Evolutionary conservation across 2,888 invertebrate genomes (phyloP).

Genomic region (Pantelozetes paolii): DNA sequence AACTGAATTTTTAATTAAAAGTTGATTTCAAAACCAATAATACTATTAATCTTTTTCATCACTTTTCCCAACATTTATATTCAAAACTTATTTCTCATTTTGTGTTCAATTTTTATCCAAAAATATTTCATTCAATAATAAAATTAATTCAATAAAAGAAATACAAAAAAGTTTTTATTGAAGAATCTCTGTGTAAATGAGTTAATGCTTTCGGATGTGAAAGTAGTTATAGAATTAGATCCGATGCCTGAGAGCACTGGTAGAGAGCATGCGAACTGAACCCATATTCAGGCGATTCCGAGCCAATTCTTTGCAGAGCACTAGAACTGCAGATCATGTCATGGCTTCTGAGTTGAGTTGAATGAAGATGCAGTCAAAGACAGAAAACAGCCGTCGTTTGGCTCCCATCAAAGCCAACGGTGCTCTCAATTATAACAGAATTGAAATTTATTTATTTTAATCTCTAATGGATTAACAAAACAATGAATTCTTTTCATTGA

Average conservation of each 20-base stretch:
- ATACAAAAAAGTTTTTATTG: not conserved
- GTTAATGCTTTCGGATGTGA: not conserved
- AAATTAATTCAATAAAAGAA: not conserved
- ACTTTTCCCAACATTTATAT: not conserved
- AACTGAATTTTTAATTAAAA: not conserved
- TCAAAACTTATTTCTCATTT: not conserved
- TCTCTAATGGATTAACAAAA: constrained; percentile 1
- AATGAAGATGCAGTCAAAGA: constrained; percentile 16
- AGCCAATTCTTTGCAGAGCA: constrained; percentile 5
- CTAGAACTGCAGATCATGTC: constrained; percentile 9
- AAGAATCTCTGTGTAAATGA: not conserved
- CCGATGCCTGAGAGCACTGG: not conserved
- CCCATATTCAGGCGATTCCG: not conserved
- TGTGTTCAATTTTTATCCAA: too few species aligned
- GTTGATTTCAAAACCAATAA: too few species aligned
- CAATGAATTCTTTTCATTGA: not conserved
- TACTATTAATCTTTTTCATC: not conserved
- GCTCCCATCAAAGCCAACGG: constrained; percentile 4
- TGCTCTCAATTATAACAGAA: not conserved
- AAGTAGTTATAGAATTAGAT: not conserved
- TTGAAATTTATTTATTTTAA: not conserved
- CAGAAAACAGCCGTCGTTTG: constrained; percentile 8
- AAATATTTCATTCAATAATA: not conserved
- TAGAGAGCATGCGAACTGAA: constrained; percentile 20
- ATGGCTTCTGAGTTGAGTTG: constrained; percentile 27